A percentile compares a stretch with the other conserved stretches of the same genome.
These are phyloP conservation scores for Steinernema khuongi DNA, from an alignment of 1,140 invertebrate genomes.

Conservation along the genomic window DNA sequence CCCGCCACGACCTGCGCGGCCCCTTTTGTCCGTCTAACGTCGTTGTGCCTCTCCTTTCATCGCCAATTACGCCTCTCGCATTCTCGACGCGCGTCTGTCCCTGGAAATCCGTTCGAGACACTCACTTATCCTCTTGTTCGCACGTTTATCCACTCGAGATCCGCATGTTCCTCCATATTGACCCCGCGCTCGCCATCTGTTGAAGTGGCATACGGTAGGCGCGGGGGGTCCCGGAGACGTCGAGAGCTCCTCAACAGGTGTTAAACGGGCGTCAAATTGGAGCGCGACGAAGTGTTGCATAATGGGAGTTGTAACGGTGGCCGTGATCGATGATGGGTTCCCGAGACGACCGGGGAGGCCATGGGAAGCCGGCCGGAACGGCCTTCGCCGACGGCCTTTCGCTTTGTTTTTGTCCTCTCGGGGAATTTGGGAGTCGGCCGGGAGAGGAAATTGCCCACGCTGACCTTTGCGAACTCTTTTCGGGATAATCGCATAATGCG, in stretches of 20 bases:
- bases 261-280: slow-evolving; percentile 13
- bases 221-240: not conserved
- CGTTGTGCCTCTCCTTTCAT: not conserved
- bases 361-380: not conserved
- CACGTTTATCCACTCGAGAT: slow-evolving; percentile 16
- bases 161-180: slow-evolving; percentile 16
- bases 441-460: not conserved
- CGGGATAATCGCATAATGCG: slow-evolving; percentile 11
- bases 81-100: slow-evolving; percentile 10
- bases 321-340: not conserved
- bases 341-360: not conserved
- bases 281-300: slow-evolving; percentile 14
- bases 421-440: not conserved
- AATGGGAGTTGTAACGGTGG: slow-evolving; percentile 23
- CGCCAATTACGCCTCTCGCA: not conserved
- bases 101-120: slow-evolving; percentile 12
- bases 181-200: slow-evolving; percentile 5
- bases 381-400: slow-evolving; percentile 1
- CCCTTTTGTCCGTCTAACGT: not conserved
- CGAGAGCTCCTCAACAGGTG: slow-evolving; percentile 14
- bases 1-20: not conserved
- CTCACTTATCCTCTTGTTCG: slow-evolving; percentile 16
- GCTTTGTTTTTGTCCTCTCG: slow-evolving; percentile 9
- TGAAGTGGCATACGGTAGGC: slow-evolving; percentile 16
- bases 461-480: slow-evolving; percentile 6